Base-by-base conservation (phyloP, 1,140 invertebrate species). In the Drosophila mojavensis region DNA sequence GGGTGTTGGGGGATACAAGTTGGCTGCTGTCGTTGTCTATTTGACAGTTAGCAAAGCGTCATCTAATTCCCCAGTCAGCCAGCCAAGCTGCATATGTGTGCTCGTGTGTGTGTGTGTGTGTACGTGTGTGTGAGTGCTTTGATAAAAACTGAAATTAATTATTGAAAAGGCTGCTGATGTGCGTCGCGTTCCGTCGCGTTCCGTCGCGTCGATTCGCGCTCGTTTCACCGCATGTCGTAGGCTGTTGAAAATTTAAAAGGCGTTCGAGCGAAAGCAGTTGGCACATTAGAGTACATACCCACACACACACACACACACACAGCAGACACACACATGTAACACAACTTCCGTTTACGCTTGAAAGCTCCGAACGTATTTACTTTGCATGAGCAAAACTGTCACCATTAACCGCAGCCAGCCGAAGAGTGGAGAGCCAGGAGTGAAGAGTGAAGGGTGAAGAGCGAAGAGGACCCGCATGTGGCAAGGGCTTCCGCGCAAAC, bases 81-180 rank as follows among this genome's bases (percentile, higher is more conserved):
- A 61, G 76, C 43, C 51, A 59, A 56, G 24, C 47, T 39, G n/a
- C 33, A 43, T 45, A 41, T 51, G 36, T 56, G 41, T 26, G 26
- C 20, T 10, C 15, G 41, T 26, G 30, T 56, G 48, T 58, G 24
- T 48, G 24, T 48, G 33, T 62, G 10, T 26, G 47, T 55, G 48
- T n/a, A n/a, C n/a, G n/a, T 24, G 1, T 61, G 63, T 66, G 63
- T 54, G 60, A 26, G 67, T 60, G 79, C 80, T 84, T 89, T 89
- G 84, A 89, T 84, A 89, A 89, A 88, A 89, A 89, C 84, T 81
- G 64, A 89, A 89, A 89, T 89, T 89, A 89, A 89, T 89, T 89
- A 89, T 89, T 89, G 80, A 89, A 86, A 78, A 66, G 77, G 50
- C 67, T 20, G 53, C 30, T 36, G 30, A 55, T 55, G 53, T 36